A percentile compares a stretch with the other conserved stretches of the same genome.
Conservation (phyloP, 2,113 vertebrate genomes). For the Xiphophorus couchianus region DNA sequence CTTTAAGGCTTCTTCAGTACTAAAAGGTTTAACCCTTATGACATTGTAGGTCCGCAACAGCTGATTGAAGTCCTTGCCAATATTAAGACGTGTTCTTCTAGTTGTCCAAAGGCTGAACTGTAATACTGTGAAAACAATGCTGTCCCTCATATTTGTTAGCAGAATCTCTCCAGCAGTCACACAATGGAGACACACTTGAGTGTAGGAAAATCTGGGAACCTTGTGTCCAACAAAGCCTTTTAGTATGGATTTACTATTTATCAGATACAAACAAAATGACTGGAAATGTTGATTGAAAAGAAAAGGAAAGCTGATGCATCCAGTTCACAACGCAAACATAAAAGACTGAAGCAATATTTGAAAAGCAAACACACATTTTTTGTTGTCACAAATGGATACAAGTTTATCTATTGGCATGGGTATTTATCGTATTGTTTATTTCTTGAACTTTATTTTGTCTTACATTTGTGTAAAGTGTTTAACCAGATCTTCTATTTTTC, state of each 20-base stretch:
- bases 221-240: conserved; percentile 42
- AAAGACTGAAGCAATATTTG: too few species aligned
- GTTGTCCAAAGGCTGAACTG: conserved; percentile 66
- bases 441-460: too few species aligned
- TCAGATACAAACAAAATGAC: conserved; percentile 19
- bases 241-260: conserved; percentile 17
- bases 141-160: conserved; percentile 56
- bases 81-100: conserved; percentile 65
- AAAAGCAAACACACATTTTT: too few species aligned
- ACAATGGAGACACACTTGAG: conserved; percentile 39
- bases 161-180: conserved; percentile 42
- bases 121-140: conserved; percentile 68
- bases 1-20: conserved; percentile 36
- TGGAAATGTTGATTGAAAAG: conserved; percentile 25
- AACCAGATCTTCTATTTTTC: too few species aligned
- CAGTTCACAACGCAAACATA: too few species aligned
- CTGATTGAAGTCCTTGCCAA: conserved; percentile 64
- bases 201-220: conserved; percentile 20
- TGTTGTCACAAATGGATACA: too few species aligned
- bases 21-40: conserved; percentile 57
- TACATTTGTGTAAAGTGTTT: too few species aligned
- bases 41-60: conserved; percentile 50
- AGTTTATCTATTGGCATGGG: too few species aligned
- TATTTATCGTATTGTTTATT: too few species aligned
- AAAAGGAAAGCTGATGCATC: neutral